phyloP scores from a whole-genome alignment of 2,113 vertebrate species.

The Phalacrocorax pelagicus region DNA sequence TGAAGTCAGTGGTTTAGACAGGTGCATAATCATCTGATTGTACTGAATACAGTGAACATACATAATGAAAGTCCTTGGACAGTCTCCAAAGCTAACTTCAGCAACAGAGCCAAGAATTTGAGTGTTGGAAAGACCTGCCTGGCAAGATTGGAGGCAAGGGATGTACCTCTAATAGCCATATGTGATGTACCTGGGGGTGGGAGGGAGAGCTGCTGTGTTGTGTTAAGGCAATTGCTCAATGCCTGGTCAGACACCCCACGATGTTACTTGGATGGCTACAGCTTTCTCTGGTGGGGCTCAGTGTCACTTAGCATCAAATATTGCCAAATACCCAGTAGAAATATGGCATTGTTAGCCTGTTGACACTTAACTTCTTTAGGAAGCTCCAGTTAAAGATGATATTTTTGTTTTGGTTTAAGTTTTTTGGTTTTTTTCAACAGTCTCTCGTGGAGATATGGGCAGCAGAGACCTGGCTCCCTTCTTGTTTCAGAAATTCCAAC shows the following conservation, averaged over 20 bases:
- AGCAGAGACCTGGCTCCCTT: not conserved
- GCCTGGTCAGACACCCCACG: not conserved
- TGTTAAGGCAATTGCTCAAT: not conserved
- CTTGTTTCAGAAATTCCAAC: not conserved
- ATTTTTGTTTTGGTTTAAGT: not conserved
- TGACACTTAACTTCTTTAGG: not conserved
- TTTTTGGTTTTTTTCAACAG: not conserved
- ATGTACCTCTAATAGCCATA: not conserved
- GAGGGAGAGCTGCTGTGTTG: not conserved
- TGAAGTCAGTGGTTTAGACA: not conserved
- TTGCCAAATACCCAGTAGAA: not conserved
- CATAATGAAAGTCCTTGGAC: not conserved
- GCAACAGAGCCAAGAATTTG: not conserved
- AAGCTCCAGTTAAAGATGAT: not conserved
- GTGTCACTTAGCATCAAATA: not conserved
- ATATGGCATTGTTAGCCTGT: not conserved
- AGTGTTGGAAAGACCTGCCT: not conserved
- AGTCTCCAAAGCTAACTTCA: constrained; percentile 25
- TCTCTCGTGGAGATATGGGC: not conserved
- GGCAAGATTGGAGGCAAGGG: not conserved
- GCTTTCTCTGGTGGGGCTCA: not conserved
- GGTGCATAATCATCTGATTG: not conserved
- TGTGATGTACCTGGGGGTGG: not conserved
- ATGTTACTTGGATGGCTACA: not conserved
- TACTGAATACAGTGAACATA: not conserved